Conservation (phyloP, 2,113 vertebrate genomes). For the Pampusana beccarii region DNA sequence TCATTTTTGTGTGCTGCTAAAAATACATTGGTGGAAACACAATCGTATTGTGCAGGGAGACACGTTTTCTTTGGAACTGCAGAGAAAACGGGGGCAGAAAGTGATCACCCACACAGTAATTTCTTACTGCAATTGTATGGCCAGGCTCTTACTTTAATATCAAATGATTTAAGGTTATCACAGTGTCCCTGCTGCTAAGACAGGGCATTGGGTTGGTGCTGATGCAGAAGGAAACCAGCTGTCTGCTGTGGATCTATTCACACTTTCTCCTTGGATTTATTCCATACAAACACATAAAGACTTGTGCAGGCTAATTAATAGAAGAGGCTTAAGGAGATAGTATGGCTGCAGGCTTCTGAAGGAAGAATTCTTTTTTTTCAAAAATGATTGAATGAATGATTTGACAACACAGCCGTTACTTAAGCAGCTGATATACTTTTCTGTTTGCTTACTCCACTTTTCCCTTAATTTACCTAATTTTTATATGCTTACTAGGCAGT, state of each 20-base stretch:
- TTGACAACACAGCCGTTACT: not conserved
- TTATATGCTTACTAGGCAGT: not conserved
- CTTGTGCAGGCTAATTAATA: not conserved
- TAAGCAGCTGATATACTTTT: not conserved
- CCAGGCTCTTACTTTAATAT: not conserved
- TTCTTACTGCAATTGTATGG: not conserved
- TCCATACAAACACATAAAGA: not conserved
- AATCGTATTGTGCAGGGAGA: not conserved
- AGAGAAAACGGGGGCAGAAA: not conserved
- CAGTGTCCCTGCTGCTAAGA: not conserved
- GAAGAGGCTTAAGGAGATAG: not conserved
- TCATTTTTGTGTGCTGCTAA: not conserved
- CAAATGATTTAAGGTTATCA: not conserved
- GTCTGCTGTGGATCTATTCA: not conserved
- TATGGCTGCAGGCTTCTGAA: not conserved
- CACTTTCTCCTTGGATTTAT: not conserved
- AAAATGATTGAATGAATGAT: not conserved
- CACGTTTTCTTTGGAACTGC: not conserved
- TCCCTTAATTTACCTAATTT: not conserved
- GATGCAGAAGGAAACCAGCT: not conserved
- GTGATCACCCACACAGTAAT: not conserved
- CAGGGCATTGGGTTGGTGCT: not conserved
- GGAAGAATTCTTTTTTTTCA: not conserved
- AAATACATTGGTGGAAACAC: not conserved
- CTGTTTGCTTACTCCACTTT: not conserved